phyloP scores from a whole-genome alignment of 2,797 vertebrate genomes.

The Lutjanus argentimaculatus region DNA sequence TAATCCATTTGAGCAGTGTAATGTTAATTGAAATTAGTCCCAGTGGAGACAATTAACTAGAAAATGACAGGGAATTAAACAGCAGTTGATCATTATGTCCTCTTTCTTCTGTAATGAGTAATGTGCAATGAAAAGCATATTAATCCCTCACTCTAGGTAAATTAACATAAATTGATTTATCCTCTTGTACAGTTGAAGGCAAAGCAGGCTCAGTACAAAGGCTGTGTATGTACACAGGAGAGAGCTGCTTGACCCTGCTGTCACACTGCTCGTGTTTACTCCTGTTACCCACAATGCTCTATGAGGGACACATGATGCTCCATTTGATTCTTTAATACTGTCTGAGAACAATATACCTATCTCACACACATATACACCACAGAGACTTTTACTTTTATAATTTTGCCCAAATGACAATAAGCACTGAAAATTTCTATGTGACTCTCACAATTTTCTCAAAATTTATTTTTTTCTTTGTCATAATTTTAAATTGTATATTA shows the following conservation, averaged over 20 bases:
- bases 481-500: too few species aligned
- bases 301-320: conserved; percentile 16
- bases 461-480: too few species aligned
- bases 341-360: conserved; percentile 1
- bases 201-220: conserved; percentile 13
- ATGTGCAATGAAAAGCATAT: conserved; percentile 57
- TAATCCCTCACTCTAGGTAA: conserved; percentile 48
- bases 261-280: conserved; percentile 10
- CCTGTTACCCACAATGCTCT: conserved; percentile 29
- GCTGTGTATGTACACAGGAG: background rate
- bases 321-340: background rate
- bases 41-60: conserved; percentile 60
- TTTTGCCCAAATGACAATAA: background rate
- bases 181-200: conserved; percentile 8
- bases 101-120: conserved; percentile 45
- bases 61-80: conserved; percentile 58
- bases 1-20: conserved; percentile 38
- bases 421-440: background rate
- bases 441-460: too few species aligned
- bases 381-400: conserved; percentile 5
- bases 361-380: background rate
- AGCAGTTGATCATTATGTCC: conserved; percentile 49
- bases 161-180: conserved; percentile 44
- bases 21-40: conserved; percentile 59
- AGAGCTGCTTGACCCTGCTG: background rate